Base-by-base conservation (phyloP, 1,140 invertebrate species). In the Bombyx mandarina region DNA sequence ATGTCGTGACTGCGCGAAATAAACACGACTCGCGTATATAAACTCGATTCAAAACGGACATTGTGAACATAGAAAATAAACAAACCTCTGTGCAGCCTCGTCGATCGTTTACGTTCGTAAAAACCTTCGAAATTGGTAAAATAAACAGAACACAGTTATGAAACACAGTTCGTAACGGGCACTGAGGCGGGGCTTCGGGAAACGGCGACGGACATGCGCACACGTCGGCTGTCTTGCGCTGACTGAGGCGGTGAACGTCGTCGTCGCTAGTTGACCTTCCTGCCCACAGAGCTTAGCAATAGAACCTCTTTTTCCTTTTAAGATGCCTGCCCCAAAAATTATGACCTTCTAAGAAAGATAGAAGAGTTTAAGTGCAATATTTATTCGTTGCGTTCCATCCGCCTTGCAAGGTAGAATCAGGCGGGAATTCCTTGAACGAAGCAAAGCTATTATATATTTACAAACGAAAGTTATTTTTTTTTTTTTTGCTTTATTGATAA, bases 251-350 rank as follows among this genome's bases (percentile, higher is more conserved):
- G 52, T 56, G 61, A 56, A 57, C 53, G 65, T 57, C 56, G 80
- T 82, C 79, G 82, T 80, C 73, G 79, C 75, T 65, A 60, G 56
- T 64, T 81, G 77, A 80, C 82, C 82, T 82, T 82, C 82, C 79
- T 76, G 75, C 79, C 82, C 70, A 85, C 73, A 61, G 65, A 73
- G 72, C 77, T 71, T 77, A 76, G 73, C 71, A 62, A 59, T 72
- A 71, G 65, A 77, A 71, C 73, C 71, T 74, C 71, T 77, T 72
- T 56, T 77, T 68, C 74, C 74, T 73, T 76, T 61, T 63, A 54
- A 18, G 43, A 70, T 59, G 62, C 55, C 53, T 67, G 67, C 61
- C 56, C 61, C 63, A 57, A 73, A 74, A 69, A 67, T 58, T 63
- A 46, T 48, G 56, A 61, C 64, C 61, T 66, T 63, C 57, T 45